Base-by-base conservation (phyloP, 1,140 invertebrate species). In the Aphis gossypii region DNA sequence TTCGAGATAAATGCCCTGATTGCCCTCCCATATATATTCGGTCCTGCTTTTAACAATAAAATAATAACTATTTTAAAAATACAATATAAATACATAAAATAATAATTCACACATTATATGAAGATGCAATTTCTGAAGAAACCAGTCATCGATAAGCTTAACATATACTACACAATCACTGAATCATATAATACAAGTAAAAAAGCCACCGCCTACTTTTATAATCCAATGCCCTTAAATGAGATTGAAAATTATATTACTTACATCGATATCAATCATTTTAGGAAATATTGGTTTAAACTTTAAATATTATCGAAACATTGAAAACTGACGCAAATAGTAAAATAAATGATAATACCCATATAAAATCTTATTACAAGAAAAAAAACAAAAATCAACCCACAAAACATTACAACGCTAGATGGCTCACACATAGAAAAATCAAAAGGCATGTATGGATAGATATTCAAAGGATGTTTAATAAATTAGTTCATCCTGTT, bases 401-500 rank as follows among this genome's bases (percentile, higher is more conserved):
- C 0, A 35, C 30, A 2, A n/a, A 30, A n/a, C 11, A 60, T 76
- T n/a, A 35, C 18, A 76, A 14, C 60, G 0, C 60, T 76, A 76
- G 60, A 76, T 76, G 14, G 30, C 60, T 76, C 14, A 6, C 7
- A 23, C 21, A 18, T 5, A n/a, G 23, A 76, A 76, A 76, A 76
- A 0, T 0, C 60, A 5, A 76, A 76, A 83, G 7, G 35, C 7
- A 38, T 23, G 35, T 83, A 83, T 83, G 76, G 44, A 46, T 8
- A 25, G 41, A 86, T 86, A 86, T 88, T 46, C 5, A 88, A 89
- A 89, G 51, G 87, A 90, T 30, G 88, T 54, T 89, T 21, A 9
- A 90, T 60, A 90, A 60, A 90, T 90, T 90, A 90, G 9, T 60
- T 20, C 54, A 44, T 90, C 54, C 88, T 90, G 88, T 90, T 60